Conservation (phyloP, 2,113 vertebrate genomes). For the Haemorhous mexicanus region DNA sequence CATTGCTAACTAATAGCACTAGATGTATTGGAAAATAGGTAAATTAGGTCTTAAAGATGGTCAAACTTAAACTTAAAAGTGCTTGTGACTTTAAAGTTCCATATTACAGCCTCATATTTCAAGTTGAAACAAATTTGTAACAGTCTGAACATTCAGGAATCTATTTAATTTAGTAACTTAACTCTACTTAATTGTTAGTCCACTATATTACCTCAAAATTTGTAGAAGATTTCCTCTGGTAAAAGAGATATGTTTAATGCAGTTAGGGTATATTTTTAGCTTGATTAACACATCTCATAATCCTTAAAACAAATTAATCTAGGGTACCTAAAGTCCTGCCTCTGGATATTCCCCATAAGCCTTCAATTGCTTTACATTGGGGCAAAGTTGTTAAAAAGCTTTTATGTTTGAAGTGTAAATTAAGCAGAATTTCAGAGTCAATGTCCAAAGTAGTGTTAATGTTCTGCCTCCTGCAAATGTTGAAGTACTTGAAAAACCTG, state of each 20-base stretch:
- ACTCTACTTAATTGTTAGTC: background rate
- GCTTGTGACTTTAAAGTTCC: background rate
- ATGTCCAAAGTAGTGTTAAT: background rate
- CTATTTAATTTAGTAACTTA: background rate
- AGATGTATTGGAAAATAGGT: background rate
- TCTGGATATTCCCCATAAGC: background rate
- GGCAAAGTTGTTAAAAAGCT: background rate
- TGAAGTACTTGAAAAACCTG: background rate
- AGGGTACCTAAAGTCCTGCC: background rate
- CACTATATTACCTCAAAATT: background rate
- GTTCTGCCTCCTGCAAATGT: background rate
- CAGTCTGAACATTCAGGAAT: background rate
- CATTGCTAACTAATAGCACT: background rate
- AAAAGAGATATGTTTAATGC: background rate
- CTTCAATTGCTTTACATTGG: background rate
- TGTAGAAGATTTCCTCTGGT: background rate
- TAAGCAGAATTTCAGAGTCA: background rate
- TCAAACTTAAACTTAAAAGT: background rate
- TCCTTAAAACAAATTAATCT: background rate
- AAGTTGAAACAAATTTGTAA: background rate
- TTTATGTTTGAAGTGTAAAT: constrained; percentile 29
- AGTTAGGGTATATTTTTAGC: background rate
- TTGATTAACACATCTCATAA: background rate
- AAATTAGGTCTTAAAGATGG: background rate
- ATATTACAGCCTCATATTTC: background rate